phyloP scores from a whole-genome alignment of 2,888 invertebrate genomes.

The Cartodere bifasciata region DNA sequence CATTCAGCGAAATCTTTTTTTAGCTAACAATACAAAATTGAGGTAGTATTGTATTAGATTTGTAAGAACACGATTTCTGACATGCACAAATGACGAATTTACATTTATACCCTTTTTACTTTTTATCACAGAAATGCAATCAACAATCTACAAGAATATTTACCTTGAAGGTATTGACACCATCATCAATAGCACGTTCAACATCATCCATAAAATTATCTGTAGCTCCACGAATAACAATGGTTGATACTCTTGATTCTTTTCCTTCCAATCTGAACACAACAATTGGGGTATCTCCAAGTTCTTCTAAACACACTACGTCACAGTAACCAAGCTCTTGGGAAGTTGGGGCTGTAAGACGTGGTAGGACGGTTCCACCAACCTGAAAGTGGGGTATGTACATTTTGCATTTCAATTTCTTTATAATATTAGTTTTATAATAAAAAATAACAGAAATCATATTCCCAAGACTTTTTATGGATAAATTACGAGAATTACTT shows the following conservation, averaged over 20 bases:
- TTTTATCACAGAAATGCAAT: too few species aligned
- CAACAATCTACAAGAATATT: too few species aligned
- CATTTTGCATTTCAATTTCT: not conserved
- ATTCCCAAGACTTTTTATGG: not conserved
- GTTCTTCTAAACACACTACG: constrained; percentile 76
- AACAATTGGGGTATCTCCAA: constrained; percentile 90
- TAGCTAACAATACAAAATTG: too few species aligned
- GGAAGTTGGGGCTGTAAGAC: constrained; percentile 63
- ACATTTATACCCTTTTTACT: too few species aligned
- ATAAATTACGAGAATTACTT: not conserved
- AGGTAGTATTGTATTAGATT: too few species aligned
- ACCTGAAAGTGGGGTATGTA: constrained; percentile 19
- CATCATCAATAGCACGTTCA: constrained; percentile 96
- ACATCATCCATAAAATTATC: constrained; percentile 99
- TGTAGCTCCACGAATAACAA: constrained; percentile 91
- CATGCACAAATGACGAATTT: too few species aligned
- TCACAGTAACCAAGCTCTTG: constrained; percentile 91
- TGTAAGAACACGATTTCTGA: too few species aligned
- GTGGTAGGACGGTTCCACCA: constrained; percentile 44
- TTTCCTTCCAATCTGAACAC: constrained; percentile 78
- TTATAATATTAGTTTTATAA: not conserved
- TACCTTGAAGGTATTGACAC: constrained; percentile 95
- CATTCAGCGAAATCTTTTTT: too few species aligned
- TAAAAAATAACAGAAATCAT: not conserved
- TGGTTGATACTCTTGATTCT: constrained; percentile 82